Percentiles rank a stretch among this genome's conserved stretches.
These are phyloP conservation scores for Hylaeus anthracinus DNA, from an alignment of 1,140 invertebrate genomes.

Conservation along the genomic window DNA sequence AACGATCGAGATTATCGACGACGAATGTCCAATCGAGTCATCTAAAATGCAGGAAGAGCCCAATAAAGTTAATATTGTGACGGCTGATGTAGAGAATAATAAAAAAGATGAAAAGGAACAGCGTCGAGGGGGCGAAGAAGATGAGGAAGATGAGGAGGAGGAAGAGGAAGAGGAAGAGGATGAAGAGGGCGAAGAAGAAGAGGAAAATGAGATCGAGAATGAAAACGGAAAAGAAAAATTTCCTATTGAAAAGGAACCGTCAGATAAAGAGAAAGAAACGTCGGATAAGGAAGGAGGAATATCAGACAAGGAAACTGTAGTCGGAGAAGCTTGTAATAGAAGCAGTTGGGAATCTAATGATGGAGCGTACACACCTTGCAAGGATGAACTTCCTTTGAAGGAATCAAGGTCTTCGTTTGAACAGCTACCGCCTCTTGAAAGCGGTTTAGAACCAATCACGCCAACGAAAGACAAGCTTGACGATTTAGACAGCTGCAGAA, in stretches of 20 bases:
- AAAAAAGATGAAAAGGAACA: neutral
- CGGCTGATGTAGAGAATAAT: neutral
- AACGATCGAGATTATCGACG: neutral
- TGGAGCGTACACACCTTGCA: slow-evolving; percentile 78
- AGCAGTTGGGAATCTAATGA: slow-evolving; percentile 73
- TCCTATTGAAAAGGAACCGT: slow-evolving; percentile 62
- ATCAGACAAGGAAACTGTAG: slow-evolving; percentile 7
- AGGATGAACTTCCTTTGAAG: slow-evolving; percentile 74
- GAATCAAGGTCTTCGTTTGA: slow-evolving; percentile 50
- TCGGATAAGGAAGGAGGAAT: too few species aligned
- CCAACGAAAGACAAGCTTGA: slow-evolving; percentile 74
- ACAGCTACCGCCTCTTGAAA: slow-evolving; percentile 40
- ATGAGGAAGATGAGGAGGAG: slow-evolving; percentile 43
- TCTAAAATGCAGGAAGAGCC: neutral
- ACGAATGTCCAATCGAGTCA: neutral
- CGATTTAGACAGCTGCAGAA: slow-evolving; percentile 73
- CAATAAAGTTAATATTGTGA: neutral
- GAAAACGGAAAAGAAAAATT: slow-evolving; percentile 60
- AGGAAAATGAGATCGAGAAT: slow-evolving; percentile 50
- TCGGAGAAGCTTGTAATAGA: slow-evolving; percentile 2
- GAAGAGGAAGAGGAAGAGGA: slow-evolving; percentile 21
- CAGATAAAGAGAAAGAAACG: neutral
- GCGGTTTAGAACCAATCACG: slow-evolving; percentile 75
- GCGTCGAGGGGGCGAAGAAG: neutral
- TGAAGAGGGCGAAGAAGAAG: slow-evolving; percentile 22